phyloP scores from a whole-genome alignment of 1,140 invertebrate genomes.

The Tetraneura akinire region DNA sequence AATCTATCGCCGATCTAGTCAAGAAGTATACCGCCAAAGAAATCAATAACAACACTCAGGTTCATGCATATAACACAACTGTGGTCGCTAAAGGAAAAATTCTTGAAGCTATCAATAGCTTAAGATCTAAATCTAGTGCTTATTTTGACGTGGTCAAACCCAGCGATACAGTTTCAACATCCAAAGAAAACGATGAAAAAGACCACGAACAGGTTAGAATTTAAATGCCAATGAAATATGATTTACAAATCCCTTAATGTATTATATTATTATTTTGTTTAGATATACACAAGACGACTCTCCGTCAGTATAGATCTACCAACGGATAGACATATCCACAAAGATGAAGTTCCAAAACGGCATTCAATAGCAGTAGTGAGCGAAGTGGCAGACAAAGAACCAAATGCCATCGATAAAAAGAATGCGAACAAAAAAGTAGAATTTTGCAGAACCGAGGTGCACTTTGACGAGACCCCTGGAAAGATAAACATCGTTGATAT shows the following conservation, averaged over 20 bases:
- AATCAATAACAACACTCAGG: conserved; percentile 13
- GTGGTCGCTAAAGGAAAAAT: conserved; percentile 43
- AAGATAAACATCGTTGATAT: conserved; percentile 84
- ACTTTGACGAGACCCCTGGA: conserved; percentile 75
- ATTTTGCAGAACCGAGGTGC: conserved; percentile 83
- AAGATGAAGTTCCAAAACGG: conserved; percentile 32
- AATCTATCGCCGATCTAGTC: conserved; percentile 44
- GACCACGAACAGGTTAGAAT: conserved; percentile 25
- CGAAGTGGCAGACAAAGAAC: conserved; percentile 51
- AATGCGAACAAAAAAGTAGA: conserved; percentile 70
- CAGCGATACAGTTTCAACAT: not conserved
- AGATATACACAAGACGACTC: conserved; percentile 7
- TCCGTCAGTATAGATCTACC: conserved; percentile 4
- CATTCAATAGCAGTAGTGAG: conserved; percentile 40
- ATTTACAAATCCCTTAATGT: no score
- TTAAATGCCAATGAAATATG: not conserved
- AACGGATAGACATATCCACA: not conserved
- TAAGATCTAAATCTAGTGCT: conserved; percentile 25
- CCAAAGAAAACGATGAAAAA: not conserved
- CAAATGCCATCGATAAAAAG: conserved; percentile 58
- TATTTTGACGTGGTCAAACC: conserved; percentile 19
- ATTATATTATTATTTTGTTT: not conserved
- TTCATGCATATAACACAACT: conserved; percentile 20
- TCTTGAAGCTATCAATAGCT: conserved; percentile 43
- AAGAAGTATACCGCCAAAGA: conserved; percentile 34